Evolutionary conservation across 2,797 vertebrate species (phyloP).

Genomic region (Acipenser transmontanus): DNA sequence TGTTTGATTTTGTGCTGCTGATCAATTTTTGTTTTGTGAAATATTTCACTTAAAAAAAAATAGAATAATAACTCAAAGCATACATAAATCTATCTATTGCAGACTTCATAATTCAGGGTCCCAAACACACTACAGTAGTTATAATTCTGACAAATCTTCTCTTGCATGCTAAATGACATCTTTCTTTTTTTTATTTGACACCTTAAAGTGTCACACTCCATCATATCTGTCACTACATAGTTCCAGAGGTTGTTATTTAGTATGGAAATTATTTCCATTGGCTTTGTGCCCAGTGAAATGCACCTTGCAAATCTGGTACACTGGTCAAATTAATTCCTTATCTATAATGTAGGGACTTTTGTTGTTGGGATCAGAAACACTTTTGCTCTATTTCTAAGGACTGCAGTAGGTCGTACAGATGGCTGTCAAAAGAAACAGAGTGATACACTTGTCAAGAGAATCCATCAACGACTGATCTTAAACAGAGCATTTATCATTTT

Average conservation of each 20-base stretch:
- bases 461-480: slow-evolving; percentile 2
- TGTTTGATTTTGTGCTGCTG: too few relatives aligned
- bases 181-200: not conserved
- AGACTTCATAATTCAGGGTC: too few relatives aligned
- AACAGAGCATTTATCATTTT: not conserved
- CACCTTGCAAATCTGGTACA: not conserved
- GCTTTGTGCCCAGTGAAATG: not conserved
- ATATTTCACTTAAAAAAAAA: too few relatives aligned
- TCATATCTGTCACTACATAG: not conserved
- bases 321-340: slow-evolving; percentile 1
- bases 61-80: too few relatives aligned
- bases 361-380: slow-evolving; percentile 1
- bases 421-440: not conserved
- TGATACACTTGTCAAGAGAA: not conserved
- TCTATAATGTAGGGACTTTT: not conserved
- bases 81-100: too few relatives aligned
- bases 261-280: not conserved
- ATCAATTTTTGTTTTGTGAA: too few relatives aligned
- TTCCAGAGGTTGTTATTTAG: not conserved
- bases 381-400: not conserved
- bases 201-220: not conserved
- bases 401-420: not conserved
- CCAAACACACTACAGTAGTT: too few relatives aligned
- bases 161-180: not conserved
- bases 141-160: not conserved